phyloP scores from a whole-genome alignment of 2,797 vertebrate species.

The Amblyraja radiata region DNA sequence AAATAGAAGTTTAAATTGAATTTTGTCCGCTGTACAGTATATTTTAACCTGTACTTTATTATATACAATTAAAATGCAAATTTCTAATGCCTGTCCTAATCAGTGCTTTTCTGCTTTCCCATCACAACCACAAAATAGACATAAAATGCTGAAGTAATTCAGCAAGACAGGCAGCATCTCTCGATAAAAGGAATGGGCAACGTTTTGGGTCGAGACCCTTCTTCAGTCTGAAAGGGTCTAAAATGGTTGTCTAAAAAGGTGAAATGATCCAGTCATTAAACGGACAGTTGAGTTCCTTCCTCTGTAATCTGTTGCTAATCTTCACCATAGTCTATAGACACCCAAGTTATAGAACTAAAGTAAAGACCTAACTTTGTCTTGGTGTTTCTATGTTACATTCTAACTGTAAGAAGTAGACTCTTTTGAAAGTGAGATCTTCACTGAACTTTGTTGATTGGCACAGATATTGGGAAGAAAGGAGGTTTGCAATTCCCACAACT shows the following conservation, averaged over 20 bases:
- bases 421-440: neutral
- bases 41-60: neutral
- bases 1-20: neutral
- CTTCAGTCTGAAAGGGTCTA: too few species aligned
- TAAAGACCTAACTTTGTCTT: neutral
- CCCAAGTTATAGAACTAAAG: neutral
- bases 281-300: too few species aligned
- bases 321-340: neutral
- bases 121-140: neutral
- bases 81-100: neutral
- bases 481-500: neutral
- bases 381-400: neutral
- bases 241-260: too few species aligned
- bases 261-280: too few species aligned
- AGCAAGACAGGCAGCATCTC: too few species aligned
- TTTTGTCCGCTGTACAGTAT: too few species aligned
- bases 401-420: neutral
- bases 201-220: too few species aligned
- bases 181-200: too few species aligned
- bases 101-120: neutral
- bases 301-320: too few species aligned
- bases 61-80: neutral
- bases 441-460: neutral
- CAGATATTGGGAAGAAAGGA: conserved; percentile 6
- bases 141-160: too few species aligned